A percentile compares a stretch with the other conserved stretches of the same genome.
phyloP scores from a whole-genome alignment of 2,113 vertebrate species.

The Myiagra hebetior region DNA sequence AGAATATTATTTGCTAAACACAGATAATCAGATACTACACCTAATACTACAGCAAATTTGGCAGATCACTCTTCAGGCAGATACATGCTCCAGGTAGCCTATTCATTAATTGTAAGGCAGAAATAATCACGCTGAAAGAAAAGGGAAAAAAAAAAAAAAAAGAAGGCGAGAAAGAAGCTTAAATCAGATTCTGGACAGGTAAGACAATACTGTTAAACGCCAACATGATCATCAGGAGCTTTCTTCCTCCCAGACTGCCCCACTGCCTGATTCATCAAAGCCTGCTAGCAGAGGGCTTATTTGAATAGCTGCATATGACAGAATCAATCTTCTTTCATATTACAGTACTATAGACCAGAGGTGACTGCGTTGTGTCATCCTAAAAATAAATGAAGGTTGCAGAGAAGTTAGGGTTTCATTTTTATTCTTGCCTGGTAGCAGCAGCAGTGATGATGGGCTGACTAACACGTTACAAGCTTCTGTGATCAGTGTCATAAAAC shows the following conservation, averaged over 20 bases:
- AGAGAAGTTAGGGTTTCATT: not conserved
- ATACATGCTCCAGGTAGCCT: not conserved
- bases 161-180: not conserved
- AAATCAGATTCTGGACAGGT: not conserved
- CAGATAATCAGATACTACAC: not conserved
- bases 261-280: not conserved
- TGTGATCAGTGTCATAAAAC: not conserved
- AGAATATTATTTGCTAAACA: not conserved
- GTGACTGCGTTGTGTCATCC: not conserved
- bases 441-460: not conserved
- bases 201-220: not conserved
- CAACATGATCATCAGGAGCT: not conserved
- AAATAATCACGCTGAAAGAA: not conserved
- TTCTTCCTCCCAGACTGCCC: not conserved
- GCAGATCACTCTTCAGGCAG: not conserved
- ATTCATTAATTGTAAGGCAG: not conserved
- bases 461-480: not conserved
- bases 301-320: not conserved
- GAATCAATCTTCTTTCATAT: not conserved
- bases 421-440: not conserved
- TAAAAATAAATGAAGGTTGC: not conserved
- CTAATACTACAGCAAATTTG: not conserved
- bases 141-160: too few relatives aligned
- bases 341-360: not conserved
- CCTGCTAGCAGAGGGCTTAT: not conserved